A percentile compares a stretch with the other conserved stretches of the same genome.
Evolutionary conservation across 2,888 invertebrate species (phyloP).

Genomic region (Melinaea menophilus): DNA sequence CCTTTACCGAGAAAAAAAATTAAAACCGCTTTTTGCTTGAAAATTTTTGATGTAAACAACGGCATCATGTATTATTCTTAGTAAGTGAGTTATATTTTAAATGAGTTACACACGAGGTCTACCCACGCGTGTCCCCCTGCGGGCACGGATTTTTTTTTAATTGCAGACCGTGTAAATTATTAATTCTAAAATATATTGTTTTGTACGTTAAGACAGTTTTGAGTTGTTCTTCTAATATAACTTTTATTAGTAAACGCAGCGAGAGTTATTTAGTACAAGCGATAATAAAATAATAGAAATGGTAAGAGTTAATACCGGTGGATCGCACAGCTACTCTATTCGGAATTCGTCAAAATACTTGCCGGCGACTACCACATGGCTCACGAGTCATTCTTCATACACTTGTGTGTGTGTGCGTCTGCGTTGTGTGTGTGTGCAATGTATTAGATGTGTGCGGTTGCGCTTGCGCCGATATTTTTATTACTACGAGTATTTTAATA

Average conservation of each 20-base stretch:
- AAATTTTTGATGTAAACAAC: too few species aligned
- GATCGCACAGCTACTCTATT: constrained; percentile 55
- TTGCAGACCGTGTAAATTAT: too few species aligned
- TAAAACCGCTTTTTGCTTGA: too few species aligned
- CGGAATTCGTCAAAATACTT: constrained; percentile 75
- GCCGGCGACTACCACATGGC: constrained; percentile 68
- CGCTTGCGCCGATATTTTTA: constrained; percentile 34
- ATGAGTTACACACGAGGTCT: too few species aligned
- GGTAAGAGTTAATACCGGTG: constrained; percentile 22
- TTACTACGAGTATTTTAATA: constrained; percentile 2
- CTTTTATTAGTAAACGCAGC: neutral
- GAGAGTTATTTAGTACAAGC: neutral
- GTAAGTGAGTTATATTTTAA: too few species aligned
- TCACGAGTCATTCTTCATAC: constrained; percentile 60
- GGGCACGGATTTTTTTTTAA: too few species aligned
- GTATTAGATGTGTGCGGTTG: constrained; percentile 26
- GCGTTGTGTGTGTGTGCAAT: constrained; percentile 30
- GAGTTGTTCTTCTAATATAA: too few species aligned
- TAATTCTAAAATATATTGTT: too few species aligned
- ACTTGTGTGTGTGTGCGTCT: constrained; percentile 39
- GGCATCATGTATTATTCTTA: too few species aligned
- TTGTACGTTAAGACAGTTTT: too few species aligned
- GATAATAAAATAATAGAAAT: constrained; percentile 10
- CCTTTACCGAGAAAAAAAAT: too few species aligned
- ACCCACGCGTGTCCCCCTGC: too few species aligned